phyloP scores from a whole-genome alignment of 2,888 invertebrate species.

The Biston stratarius region DNA sequence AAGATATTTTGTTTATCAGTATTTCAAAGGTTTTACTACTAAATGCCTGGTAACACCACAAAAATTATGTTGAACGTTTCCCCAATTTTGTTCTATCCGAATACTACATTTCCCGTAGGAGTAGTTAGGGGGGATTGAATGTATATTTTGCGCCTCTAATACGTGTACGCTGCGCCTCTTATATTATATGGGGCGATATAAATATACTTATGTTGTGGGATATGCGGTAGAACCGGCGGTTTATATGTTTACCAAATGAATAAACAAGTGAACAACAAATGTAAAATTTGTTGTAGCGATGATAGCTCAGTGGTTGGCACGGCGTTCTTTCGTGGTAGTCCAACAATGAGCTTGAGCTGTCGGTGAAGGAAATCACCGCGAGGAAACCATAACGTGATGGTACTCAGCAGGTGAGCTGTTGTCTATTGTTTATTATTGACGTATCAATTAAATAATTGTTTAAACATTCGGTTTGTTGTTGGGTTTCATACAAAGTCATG shows the following conservation, averaged over 20 bases:
- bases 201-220: conserved; percentile 47
- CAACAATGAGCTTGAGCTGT: too few species aligned
- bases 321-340: too few species aligned
- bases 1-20: not conserved
- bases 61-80: conserved; percentile 51
- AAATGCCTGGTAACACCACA: conserved; percentile 44
- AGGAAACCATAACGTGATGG: too few species aligned
- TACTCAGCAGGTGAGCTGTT: too few species aligned
- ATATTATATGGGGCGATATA: conserved; percentile 53
- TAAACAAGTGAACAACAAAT: not conserved
- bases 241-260: not conserved
- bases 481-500: too few species aligned
- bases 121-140: conserved; percentile 58
- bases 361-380: too few species aligned
- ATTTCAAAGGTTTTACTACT: not conserved
- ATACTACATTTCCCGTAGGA: conserved; percentile 58
- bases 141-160: conserved; percentile 65
- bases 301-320: too few species aligned
- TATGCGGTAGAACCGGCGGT: not conserved
- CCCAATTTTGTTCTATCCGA: conserved; percentile 54
- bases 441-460: too few species aligned
- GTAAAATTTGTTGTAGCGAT: too few species aligned
- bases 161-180: conserved; percentile 55
- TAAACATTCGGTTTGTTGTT: too few species aligned
- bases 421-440: too few species aligned